These are phyloP conservation scores for Ceuthmochares aereus DNA, from an alignment of 2,113 vertebrate genomes.

Conservation along the genomic window DNA sequence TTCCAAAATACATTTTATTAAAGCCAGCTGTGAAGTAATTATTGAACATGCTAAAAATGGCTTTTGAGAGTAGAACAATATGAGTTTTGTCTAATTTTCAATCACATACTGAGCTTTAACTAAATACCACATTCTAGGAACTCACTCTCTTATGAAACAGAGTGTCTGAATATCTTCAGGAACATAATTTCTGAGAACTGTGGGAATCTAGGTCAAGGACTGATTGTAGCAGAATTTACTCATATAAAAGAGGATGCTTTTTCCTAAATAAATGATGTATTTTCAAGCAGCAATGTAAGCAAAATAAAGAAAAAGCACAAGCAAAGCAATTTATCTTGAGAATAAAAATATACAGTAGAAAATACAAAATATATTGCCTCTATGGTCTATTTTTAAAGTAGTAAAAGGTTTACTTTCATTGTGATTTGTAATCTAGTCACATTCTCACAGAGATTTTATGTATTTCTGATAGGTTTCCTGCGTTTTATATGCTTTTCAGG, in stretches of 20 bases:
- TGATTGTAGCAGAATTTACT: constrained; percentile 2
- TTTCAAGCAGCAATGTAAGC: background rate
- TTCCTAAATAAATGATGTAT: background rate
- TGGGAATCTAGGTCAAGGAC: constrained; percentile 41
- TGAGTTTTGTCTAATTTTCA: background rate
- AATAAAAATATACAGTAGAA: background rate
- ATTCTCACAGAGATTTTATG: background rate
- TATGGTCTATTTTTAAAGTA: background rate
- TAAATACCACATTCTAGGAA: constrained; percentile 7
- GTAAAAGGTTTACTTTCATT: background rate
- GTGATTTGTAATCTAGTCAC: background rate
- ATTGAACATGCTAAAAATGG: constrained; percentile 18
- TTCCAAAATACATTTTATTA: constrained; percentile 18
- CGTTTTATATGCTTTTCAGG: background rate
- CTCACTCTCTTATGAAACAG: background rate
- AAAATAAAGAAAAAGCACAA: background rate
- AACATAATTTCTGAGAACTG: constrained; percentile 23
- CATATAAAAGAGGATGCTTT: background rate
- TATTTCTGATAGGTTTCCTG: background rate
- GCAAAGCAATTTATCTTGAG: background rate
- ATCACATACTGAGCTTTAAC: background rate
- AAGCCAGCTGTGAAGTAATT: constrained; percentile 36
- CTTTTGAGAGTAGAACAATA: constrained; percentile 16
- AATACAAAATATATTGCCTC: background rate
- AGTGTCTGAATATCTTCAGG: constrained; percentile 5